Base-by-base conservation (phyloP, 1,140 invertebrate genomes). In the Heliconius hermathena region DNA sequence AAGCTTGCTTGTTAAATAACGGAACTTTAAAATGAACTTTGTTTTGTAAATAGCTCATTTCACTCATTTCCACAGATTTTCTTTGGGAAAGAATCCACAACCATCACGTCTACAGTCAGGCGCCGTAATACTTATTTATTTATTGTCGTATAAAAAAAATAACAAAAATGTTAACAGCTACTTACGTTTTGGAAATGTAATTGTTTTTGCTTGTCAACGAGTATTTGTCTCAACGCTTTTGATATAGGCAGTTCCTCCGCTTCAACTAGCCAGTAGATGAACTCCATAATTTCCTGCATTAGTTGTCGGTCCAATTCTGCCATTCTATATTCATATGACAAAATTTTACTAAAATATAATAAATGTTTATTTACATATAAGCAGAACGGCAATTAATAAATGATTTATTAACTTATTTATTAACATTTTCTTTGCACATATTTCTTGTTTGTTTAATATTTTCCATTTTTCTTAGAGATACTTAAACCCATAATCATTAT, bases 251-350 rank as follows among this genome's bases (percentile, higher is more conserved):
- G 95, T 87, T 99, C 97, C 73, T 98, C 96, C 88, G 97, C 96
- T 91, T 97, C 96, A 82, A 99, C 96, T 46, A 99, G 94, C 90
- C 98, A 97, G 91, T 98, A 98, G 16, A 99, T 98, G 89, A 99
- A 99, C 88, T 98, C 97, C 96, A 98, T 98, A 54, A 98, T 95
- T 80, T 97, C 96, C 87, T 97, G 96, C 74, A 98, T 95, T 54
- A 98, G 93, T 38, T 95, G 92, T 66, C 97, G 96, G 83, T 98
- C 97, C 82, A 99, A 94, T 94, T 99, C 98, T 16, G 96, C 97
- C 85, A 97, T 96, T 49, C 98, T 99, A 90, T 85, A 87, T 88
- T 1, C 1, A 77, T 20, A 38, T 26, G 16, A 38, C 8, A 77
- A 72, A 78, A 82, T 66, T 41, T 77, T 71, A 16, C 49, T 79